These are phyloP conservation scores for Andrena hattorfiana DNA, from an alignment of 2,888 invertebrate species.

Conservation along the genomic window DNA sequence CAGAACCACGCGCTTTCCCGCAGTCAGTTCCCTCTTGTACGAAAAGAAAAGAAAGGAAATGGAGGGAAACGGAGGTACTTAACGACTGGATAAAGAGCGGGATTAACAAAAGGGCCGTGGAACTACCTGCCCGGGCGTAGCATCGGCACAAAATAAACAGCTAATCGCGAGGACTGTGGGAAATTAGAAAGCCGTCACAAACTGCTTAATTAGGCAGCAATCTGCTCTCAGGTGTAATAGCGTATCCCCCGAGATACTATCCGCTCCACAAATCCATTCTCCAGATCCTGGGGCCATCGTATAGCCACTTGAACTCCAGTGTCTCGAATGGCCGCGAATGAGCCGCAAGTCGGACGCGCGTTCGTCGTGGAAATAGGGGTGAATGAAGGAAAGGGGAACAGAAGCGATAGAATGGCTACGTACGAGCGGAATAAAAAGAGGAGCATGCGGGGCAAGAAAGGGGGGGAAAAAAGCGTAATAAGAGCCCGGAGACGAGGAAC, in stretches of 20 bases:
- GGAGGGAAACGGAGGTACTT: conserved; percentile 15
- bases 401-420: neutral
- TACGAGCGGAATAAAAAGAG: neutral
- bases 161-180: conserved; percentile 33
- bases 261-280: conserved; percentile 24
- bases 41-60: neutral
- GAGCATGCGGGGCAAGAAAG: neutral
- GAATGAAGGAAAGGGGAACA: neutral
- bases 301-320: neutral
- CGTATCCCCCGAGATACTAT: neutral
- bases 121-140: neutral
- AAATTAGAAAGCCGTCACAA: conserved; percentile 27
- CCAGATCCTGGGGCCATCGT: neutral
- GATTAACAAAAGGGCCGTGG: conserved; percentile 27
- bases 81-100: conserved; percentile 46
- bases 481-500: neutral
- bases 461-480: neutral
- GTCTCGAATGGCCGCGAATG: conserved; percentile 14
- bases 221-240: conserved; percentile 25
- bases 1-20: neutral
- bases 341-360: conserved; percentile 20
- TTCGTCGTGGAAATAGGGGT: neutral
- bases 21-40: neutral
- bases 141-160: conserved; percentile 42
- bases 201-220: conserved; percentile 40